Percentiles rank a stretch among this genome's conserved stretches.
These are phyloP conservation scores for Hydraecia micacea DNA, from an alignment of 2,888 invertebrate species.

Conservation along the genomic window DNA sequence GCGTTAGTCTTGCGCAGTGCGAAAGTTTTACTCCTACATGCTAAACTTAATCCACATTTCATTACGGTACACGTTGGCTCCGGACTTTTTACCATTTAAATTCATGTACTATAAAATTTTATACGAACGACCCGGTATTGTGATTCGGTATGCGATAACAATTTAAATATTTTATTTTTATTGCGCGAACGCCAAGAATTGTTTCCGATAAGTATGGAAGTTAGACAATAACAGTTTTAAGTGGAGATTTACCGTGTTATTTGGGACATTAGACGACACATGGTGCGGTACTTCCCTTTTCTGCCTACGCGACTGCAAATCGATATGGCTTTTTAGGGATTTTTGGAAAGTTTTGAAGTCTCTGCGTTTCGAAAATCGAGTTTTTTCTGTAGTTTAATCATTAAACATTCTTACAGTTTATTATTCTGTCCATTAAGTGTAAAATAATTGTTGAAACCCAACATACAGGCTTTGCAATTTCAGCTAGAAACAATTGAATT, in stretches of 20 bases:
- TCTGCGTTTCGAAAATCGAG: background rate
- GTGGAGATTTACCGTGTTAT: conserved; percentile 63
- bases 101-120: conserved; percentile 72
- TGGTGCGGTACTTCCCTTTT: conserved; percentile 43
- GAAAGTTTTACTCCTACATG: conserved; percentile 74
- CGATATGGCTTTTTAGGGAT: conserved; percentile 28
- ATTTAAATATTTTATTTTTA: conserved; percentile 74
- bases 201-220: conserved; percentile 67
- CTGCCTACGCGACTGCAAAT: conserved; percentile 46
- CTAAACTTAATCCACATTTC: conserved; percentile 81
- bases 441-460: no score
- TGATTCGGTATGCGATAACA: conserved; percentile 68
- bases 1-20: conserved; percentile 78
- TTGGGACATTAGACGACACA: conserved; percentile 59
- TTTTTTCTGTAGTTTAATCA: background rate
- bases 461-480: background rate
- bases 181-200: conserved; percentile 65
- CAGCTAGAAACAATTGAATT: background rate
- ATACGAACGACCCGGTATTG: conserved; percentile 65
- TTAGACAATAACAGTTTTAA: conserved; percentile 70
- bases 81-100: conserved; percentile 71
- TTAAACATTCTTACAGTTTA: background rate
- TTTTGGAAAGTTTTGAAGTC: conserved; percentile 25
- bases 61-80: conserved; percentile 73
- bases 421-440: background rate